Evolutionary conservation across 2,888 invertebrate genomes (phyloP).

Genomic region (Masnerella sp.): DNA sequence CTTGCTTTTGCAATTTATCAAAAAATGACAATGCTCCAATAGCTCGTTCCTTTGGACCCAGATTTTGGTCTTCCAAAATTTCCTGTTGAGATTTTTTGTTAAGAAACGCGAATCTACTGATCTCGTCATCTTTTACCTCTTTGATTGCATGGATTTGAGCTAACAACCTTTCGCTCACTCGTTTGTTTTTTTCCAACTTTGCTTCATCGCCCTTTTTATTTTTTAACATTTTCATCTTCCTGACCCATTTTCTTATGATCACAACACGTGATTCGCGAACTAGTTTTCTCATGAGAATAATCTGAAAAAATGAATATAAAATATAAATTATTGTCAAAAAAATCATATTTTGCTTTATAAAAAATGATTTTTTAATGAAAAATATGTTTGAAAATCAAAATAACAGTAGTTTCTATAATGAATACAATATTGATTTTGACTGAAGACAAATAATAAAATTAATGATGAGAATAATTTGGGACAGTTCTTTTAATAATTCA

Average conservation of each 20-base stretch:
- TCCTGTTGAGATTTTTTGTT: constrained; percentile 62
- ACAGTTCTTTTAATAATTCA: too few relatives aligned
- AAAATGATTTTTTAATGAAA: too few relatives aligned
- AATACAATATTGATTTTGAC: too few relatives aligned
- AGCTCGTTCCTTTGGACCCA: constrained; percentile 61
- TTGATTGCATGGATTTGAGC: constrained; percentile 69
- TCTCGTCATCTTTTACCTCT: constrained; percentile 70
- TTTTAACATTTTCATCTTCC: constrained; percentile 66
- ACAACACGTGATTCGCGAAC: constrained; percentile 68
- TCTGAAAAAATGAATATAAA: constrained; percentile 64
- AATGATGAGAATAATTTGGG: too few relatives aligned
- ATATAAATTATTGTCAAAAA: too few relatives aligned
- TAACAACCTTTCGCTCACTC: constrained; percentile 67
- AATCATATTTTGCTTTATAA: too few relatives aligned
- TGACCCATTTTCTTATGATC: constrained; percentile 66
- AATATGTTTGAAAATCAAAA: too few relatives aligned
- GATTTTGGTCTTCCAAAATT: constrained; percentile 62
- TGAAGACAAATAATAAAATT: too few relatives aligned
- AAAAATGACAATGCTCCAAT: constrained; percentile 66
- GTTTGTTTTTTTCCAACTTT: constrained; percentile 67
- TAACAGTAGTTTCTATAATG: too few relatives aligned
- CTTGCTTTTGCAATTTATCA: constrained; percentile 63
- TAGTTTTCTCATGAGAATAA: constrained; percentile 68
- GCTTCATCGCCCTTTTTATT: constrained; percentile 68
- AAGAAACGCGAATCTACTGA: constrained; percentile 68